Conservation (phyloP, 1,140 invertebrate genomes). For the Zaprionus taronus region DNA sequence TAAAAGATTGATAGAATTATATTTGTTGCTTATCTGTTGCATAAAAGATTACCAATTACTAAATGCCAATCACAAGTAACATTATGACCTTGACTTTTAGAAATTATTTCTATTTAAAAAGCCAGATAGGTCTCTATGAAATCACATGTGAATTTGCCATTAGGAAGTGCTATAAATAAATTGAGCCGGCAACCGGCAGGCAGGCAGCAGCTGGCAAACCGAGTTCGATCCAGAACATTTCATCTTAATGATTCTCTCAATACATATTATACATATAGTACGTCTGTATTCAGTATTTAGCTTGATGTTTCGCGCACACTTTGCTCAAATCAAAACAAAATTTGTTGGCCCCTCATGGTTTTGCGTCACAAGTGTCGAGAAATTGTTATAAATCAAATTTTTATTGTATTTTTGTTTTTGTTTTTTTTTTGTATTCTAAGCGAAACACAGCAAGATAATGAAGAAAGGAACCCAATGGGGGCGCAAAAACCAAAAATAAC, state of each 20-base stretch:
- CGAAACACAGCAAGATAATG: slow-evolving; percentile 13
- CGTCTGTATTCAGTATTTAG: neutral
- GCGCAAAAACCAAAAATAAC: slow-evolving; percentile 7
- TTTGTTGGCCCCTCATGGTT: neutral
- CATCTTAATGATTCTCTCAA: neutral
- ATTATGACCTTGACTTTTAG: neutral
- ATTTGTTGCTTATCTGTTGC: neutral
- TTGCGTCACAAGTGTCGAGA: slow-evolving; percentile 25
- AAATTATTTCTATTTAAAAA: neutral
- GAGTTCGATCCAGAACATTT: slow-evolving; percentile 16
- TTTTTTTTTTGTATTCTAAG: neutral
- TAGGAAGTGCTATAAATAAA: slow-evolving; percentile 23
- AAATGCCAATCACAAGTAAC: neutral
- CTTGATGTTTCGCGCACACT: slow-evolving; percentile 4
- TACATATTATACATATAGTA: neutral
- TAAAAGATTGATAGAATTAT: neutral
- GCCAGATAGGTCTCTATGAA: neutral
- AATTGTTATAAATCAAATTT: slow-evolving; percentile 18
- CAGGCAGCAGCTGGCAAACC: neutral
- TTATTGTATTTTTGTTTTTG: slow-evolving; percentile 5
- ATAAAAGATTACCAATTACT: neutral
- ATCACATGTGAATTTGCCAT: slow-evolving; percentile 1
- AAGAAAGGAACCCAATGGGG: slow-evolving; percentile 7
- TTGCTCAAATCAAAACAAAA: slow-evolving; percentile 23
- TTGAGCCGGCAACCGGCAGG: neutral